phyloP scores from a whole-genome alignment of 2,888 invertebrate species.

The Acanthoscelides obtectus region DNA sequence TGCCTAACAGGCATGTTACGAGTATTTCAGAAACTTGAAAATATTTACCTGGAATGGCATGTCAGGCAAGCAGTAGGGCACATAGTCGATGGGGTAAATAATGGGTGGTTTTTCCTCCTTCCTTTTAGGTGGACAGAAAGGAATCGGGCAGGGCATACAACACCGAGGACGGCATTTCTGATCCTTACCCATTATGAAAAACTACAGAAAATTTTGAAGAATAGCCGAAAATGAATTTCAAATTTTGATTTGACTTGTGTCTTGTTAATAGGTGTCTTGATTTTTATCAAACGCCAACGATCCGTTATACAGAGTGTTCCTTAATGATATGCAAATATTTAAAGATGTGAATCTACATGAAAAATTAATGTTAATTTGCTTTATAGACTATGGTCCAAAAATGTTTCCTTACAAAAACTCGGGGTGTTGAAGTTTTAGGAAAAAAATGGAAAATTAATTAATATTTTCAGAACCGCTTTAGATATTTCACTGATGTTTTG shows the following conservation, averaged over 20 bases:
- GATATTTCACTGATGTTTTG: too few species aligned
- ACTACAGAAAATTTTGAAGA: neutral
- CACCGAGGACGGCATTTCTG: neutral
- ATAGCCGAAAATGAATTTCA: neutral
- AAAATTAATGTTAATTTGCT: too few species aligned
- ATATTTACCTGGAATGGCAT: conserved; percentile 1
- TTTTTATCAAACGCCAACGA: neutral
- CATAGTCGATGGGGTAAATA: conserved; percentile 4
- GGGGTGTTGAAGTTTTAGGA: too few species aligned
- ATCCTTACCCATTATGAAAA: neutral
- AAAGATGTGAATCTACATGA: too few species aligned
- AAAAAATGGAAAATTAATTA: too few species aligned
- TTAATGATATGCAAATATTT: too few species aligned
- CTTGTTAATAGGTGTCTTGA: neutral
- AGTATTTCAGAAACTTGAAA: too few species aligned
- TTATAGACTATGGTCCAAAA: too few species aligned
- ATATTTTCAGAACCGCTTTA: too few species aligned
- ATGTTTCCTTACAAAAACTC: too few species aligned
- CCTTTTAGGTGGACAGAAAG: neutral
- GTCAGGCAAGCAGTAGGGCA: conserved; percentile 4
- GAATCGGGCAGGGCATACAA: neutral
- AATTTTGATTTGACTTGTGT: neutral
- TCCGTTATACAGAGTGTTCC: neutral
- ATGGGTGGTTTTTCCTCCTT: neutral
- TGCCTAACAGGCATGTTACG: too few species aligned